phyloP scores from a whole-genome alignment of 2,797 vertebrate genomes.

The Phalanger gymnotis region DNA sequence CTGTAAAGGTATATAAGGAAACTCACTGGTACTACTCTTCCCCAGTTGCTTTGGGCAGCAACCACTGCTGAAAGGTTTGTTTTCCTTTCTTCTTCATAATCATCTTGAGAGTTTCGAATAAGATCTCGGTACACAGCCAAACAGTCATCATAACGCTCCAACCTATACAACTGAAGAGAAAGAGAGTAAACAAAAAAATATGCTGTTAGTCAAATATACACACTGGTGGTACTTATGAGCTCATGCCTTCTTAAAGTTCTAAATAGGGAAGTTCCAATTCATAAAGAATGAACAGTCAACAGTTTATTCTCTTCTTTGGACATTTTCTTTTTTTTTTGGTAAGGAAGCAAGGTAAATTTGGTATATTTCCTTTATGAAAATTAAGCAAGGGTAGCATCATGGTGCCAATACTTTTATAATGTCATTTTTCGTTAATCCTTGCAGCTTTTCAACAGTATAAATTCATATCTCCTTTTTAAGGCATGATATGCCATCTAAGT shows the following conservation, averaged over 20 bases:
- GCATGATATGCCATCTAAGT: neutral
- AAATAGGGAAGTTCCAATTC: constrained; percentile 31
- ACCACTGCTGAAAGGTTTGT: constrained; percentile 97
- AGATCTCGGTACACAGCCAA: constrained; percentile 94
- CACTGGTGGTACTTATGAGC: neutral
- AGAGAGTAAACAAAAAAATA: constrained; percentile 27
- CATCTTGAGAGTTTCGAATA: constrained; percentile 98
- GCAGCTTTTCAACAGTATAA: neutral
- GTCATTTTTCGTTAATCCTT: neutral
- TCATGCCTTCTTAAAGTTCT: constrained; percentile 18
- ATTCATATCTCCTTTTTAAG: neutral
- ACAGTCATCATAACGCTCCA: constrained; percentile 96
- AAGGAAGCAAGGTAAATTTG: neutral
- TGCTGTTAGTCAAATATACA: constrained; percentile 8
- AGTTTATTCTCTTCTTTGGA: constrained; percentile 3
- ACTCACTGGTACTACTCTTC: constrained; percentile 89
- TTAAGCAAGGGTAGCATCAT: constrained; percentile 11
- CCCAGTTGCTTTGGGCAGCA: constrained; percentile 96
- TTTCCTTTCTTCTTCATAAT: constrained; percentile 98
- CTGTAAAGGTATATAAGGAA: neutral
- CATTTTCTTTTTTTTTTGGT: neutral
- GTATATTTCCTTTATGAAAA: constrained; percentile 36
- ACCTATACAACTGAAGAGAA: constrained; percentile 91
- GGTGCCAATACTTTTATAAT: constrained; percentile 34
- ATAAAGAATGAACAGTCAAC: neutral